Conservation (phyloP, 2,888 invertebrate species). For the Ophonus ardosiacus region DNA sequence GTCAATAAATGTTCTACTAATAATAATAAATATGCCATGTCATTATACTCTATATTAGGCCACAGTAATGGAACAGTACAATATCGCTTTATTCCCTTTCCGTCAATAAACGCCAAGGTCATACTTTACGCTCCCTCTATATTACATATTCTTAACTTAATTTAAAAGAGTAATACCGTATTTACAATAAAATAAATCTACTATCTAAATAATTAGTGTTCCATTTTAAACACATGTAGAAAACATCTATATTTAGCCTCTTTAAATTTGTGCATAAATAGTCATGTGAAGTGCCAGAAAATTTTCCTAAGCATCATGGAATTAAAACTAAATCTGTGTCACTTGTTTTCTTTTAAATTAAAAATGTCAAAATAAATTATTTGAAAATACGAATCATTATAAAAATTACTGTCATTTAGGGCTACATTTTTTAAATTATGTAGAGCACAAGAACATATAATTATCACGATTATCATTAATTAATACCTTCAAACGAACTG, state of each 20-base stretch:
- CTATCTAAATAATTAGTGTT: too few species aligned
- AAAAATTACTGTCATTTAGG: slow-evolving; percentile 25
- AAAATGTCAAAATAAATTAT: slow-evolving; percentile 7
- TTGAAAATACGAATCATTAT: slow-evolving; percentile 17
- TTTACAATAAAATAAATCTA: too few species aligned
- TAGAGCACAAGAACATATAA: slow-evolving; percentile 7
- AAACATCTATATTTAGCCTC: not conserved
- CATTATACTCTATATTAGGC: too few species aligned
- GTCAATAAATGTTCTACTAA: too few species aligned
- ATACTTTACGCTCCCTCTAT: too few species aligned
- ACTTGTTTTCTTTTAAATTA: slow-evolving; percentile 1
- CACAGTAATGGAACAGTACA: too few species aligned
- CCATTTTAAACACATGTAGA: too few species aligned
- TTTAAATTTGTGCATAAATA: not conserved
- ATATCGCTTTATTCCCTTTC: too few species aligned
- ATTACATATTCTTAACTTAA: too few species aligned
- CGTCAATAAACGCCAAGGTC: too few species aligned
- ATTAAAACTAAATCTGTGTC: slow-evolving; percentile 3
- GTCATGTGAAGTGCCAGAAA: not conserved
- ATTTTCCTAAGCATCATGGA: not conserved
- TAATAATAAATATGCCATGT: too few species aligned
- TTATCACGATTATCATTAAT: slow-evolving; percentile 17
- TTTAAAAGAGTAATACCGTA: too few species aligned
- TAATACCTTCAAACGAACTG: not conserved
- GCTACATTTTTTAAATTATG: not conserved